Conservation (phyloP, 2,113 vertebrate species). For the Odobenus rosmarus region DNA sequence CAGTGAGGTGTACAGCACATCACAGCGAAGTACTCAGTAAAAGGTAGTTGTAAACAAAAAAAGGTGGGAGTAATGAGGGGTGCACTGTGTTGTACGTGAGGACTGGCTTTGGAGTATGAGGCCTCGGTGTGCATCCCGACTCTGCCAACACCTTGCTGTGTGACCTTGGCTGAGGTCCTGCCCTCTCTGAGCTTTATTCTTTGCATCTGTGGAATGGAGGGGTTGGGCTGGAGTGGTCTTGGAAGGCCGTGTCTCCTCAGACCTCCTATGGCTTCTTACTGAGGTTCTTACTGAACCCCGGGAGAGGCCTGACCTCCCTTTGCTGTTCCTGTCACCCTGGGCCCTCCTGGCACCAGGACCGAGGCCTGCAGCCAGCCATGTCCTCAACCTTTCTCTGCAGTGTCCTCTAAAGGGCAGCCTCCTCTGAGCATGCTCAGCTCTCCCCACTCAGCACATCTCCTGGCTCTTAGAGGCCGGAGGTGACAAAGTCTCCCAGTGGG, state of each 20-base stretch:
- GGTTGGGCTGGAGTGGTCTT: background rate
- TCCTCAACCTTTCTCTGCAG: slow-evolving; percentile 79
- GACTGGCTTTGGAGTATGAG: background rate
- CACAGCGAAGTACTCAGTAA: background rate
- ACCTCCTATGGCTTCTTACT: background rate
- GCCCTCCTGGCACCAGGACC: background rate
- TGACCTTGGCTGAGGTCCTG: background rate
- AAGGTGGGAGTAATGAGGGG: background rate
- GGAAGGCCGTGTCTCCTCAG: background rate
- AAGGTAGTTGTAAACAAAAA: background rate
- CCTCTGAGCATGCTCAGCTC: slow-evolving; percentile 79
- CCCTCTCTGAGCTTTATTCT: background rate
- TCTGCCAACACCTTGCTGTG: background rate
- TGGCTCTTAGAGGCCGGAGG: background rate
- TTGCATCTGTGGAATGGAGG: background rate
- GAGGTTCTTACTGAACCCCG: background rate
- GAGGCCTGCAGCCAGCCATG: background rate
- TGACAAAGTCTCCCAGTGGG: background rate
- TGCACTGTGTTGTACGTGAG: background rate
- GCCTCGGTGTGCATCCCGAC: background rate
- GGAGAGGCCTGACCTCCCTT: background rate
- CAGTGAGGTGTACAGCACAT: background rate
- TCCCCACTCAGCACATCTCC: slow-evolving; percentile 20
- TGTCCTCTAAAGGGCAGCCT: slow-evolving; percentile 84
- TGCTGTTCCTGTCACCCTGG: background rate